Evolutionary conservation across 2,113 vertebrate species (phyloP), one percentile per base, ranked within the genome.

Genomic region (Leucosticte australis): DNA sequence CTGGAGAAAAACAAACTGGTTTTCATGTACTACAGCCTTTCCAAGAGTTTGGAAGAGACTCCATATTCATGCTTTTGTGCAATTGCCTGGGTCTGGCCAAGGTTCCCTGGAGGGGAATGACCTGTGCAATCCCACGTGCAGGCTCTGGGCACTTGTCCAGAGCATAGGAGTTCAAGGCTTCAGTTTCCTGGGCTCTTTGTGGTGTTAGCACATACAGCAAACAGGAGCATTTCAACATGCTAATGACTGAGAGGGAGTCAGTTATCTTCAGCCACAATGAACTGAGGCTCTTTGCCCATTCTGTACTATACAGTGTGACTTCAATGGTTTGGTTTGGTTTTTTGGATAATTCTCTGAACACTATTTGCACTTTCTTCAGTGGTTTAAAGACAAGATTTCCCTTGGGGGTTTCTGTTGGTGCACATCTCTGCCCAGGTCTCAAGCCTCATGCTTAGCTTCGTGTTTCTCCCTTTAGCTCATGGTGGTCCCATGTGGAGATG

Each of bases 401-500:
- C 8, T 20, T 49, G 50, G 55, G 17, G 7, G 24, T 81, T 94
- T 87, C 56, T 73, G 10, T 53, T 42, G 33, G 3, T 63, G 12
- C 46, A 30, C 0, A 0, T 59, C 27, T 52, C 22, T 84, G 19
- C 39, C 33, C n/a, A 7, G 11, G 59, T 90, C 62, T 62, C 35
- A 28, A 50, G 13, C 41, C 56, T 84, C 30, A 79, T 46, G 59
- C 44, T 57, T 46, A 28, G 7, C 46, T 30, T 8, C 33, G 59
- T 59, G 9, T 57, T 37, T 91, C 35, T n/a, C 41, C 42, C 90
- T 97, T 67, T 95, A 99, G 99, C 97, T 99, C 99, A 85, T 99
- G 99, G 99, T 99, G 99, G 99, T 88, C 98, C 57, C 98, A 99
- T 20, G 98, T 99, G 94, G 98, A 99, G 96, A 99, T 99, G 99